Evolutionary conservation across 2,113 vertebrate species (phyloP), one percentile per base, ranked within the genome.

Genomic region (Apus apus): DNA sequence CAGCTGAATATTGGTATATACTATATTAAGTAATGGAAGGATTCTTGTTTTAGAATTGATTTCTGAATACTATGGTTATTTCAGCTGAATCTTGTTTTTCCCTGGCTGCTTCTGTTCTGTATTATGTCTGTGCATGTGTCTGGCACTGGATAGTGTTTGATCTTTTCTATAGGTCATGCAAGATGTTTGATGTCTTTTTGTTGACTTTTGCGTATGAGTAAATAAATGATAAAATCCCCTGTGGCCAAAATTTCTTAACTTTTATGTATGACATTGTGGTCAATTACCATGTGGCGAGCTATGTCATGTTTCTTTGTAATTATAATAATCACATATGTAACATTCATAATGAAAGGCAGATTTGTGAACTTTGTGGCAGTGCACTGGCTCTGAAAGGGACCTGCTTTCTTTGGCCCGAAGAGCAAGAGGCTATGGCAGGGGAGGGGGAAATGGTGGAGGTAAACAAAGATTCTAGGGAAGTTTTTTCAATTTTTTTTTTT

Each of bases 131-230:
- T 85, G 70, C 77, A 87, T 96, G 84, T 93, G 91, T 96, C 92
- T 90, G 94, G 89, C 84, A 66, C 80, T 82, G 83, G 25, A 23
- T 75, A 94, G 66, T 85, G 86, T 96, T 96, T 96, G 92, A 95
- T 96, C 90, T 94, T 92, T 97, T 91, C 83, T 87, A 83, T 91
- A 94, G 94, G 86, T 94, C 95, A 82, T 92, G 73, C 70, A 93
- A 86, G 66, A 93, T 85, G 77, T 95, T 96, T 94, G 92, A 95
- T 93, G 32, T 77, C 78, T 72, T 65, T 82, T 74, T 83, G 92
- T 94, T 95, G 90, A 87, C 70, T 94, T 92, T 89, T 79, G 58
- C 85, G 30, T 81, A 54, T 78, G 70, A 90, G 76, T 91, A 96
- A 89, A 90, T 94, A 96, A 94, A 93, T 82, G 66, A 91, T 89